Evolutionary conservation across 1,140 invertebrate species (phyloP).

Genomic region (Ylistrum balloti): DNA sequence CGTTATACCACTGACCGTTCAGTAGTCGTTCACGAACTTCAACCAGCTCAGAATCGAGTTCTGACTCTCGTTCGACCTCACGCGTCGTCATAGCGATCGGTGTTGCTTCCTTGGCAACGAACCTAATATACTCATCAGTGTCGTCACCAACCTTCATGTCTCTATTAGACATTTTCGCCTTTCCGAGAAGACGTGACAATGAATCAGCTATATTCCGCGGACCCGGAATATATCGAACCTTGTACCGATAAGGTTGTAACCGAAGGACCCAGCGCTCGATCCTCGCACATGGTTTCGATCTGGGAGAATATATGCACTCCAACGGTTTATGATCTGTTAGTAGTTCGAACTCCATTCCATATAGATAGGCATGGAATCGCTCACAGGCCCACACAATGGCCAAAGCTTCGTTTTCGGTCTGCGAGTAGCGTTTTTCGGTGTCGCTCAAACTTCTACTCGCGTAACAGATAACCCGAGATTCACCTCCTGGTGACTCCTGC

Average conservation of each 20-base stretch:
- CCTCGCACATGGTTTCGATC: conserved; percentile 64
- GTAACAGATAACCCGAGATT: too few species aligned
- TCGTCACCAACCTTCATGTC: not conserved
- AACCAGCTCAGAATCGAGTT: not conserved
- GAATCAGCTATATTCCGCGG: not conserved
- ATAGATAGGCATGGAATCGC: conserved; percentile 57
- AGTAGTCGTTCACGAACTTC: not conserved
- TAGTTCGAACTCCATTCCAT: conserved; percentile 54
- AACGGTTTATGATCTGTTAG: conserved; percentile 76
- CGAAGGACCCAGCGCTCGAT: conserved; percentile 69
- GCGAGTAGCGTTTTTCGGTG: too few species aligned
- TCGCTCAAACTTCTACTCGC: too few species aligned
- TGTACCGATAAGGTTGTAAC: conserved; percentile 63
- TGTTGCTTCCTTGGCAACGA: not conserved
- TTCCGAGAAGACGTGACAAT: not conserved
- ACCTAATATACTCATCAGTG: conserved; percentile 36
- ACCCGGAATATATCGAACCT: conserved; percentile 57
- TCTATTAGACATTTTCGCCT: not conserved
- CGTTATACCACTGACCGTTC: not conserved
- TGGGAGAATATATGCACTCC: conserved; percentile 55
- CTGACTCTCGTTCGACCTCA: not conserved
- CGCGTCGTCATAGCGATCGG: not conserved
- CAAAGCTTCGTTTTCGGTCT: conserved; percentile 61
- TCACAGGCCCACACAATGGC: conserved; percentile 66
- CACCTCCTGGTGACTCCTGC: too few species aligned